Evolutionary conservation across 2,888 invertebrate genomes (phyloP), one percentile per base, ranked within the genome.

Genomic region (Oxytorus armatus): DNA sequence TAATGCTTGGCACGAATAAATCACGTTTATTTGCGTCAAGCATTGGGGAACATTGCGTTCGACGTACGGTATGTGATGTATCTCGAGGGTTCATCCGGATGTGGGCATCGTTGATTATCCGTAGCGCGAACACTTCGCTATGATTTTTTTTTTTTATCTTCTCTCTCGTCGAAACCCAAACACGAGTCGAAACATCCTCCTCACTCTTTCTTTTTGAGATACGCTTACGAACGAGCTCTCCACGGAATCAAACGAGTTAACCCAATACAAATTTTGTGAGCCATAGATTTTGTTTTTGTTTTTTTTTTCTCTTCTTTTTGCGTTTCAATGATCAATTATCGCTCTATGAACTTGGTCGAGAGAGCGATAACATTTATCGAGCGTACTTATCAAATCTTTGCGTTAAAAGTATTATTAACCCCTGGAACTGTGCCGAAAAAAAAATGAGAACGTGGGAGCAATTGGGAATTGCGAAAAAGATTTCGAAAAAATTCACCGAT

Each of bases 11-110:
- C 78, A 70, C 83, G 83, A 81, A 80, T 83, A 83, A 78, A 84
- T 83, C 3, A 72, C 7, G 83, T 84, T 84, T 84, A 83, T 78
- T 83, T 80, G 82, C 78, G 77, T 74, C 57, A 80, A 84, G 80
- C 70, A 33, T 70, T 53, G 42, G 63, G 29, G 53, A 69, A 42
- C 25, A 25, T 29, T 29, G 65, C 18, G 47, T 29, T 53, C 42
- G 42, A 42, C 10, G 10, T 10, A 10, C 42, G 10, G 4, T 42
- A 10, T 10, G 3, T n/a, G n/a, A 42, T 5, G 10, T 5, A 42
- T n/a, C 42, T 5, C 3, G 10, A 29, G 5, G n/a, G n/a, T n/a
- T n/a, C n/a, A n/a, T n/a, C n/a, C n/a, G n/a, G n/a, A n/a, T n/a
- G n/a, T n/a, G n/a, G n/a, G n/a, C n/a, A n/a, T n/a, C n/a, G n/a